phyloP scores from a whole-genome alignment of 92 coral and sea anemone species.

The Heteractis magnifica region DNA sequence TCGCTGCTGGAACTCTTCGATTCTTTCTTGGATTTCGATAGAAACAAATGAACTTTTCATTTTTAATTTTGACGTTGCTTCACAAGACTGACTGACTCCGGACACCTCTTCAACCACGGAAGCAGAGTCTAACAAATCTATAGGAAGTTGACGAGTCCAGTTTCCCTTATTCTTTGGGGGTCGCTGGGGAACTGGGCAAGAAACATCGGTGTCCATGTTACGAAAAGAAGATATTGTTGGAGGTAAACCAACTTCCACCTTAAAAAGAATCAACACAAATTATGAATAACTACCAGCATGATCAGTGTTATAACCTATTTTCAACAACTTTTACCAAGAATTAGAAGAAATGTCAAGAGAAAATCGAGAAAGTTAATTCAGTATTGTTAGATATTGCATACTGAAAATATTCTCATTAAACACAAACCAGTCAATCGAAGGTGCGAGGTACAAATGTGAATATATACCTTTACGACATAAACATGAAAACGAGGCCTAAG shows the following conservation, averaged over 20 bases:
- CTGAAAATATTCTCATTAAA: no score
- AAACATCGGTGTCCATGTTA: background rate
- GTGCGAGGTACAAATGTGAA: no score
- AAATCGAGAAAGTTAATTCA: no score
- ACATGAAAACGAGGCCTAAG: no score
- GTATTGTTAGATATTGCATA: no score
- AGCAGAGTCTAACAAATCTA: background rate
- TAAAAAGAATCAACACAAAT: background rate
- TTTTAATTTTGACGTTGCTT: background rate
- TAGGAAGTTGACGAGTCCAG: conserved; percentile 2
- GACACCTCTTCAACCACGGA: background rate
- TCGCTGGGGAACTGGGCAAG: conserved; percentile 42
- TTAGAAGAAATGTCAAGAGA: no score
- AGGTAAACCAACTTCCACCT: background rate
- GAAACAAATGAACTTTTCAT: conserved; percentile 17
- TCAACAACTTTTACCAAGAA: no score
- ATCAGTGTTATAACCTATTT: no score
- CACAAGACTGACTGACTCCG: background rate
- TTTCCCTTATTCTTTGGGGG: conserved; percentile 23
- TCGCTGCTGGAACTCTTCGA: background rate
- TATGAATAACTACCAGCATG: no score
- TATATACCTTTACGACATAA: no score
- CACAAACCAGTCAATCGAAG: no score
- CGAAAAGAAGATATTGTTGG: conserved; percentile 10
- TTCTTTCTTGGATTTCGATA: conserved; percentile 23